Conservation (phyloP, 2,113 vertebrate species). For the Condylura cristata region DNA sequence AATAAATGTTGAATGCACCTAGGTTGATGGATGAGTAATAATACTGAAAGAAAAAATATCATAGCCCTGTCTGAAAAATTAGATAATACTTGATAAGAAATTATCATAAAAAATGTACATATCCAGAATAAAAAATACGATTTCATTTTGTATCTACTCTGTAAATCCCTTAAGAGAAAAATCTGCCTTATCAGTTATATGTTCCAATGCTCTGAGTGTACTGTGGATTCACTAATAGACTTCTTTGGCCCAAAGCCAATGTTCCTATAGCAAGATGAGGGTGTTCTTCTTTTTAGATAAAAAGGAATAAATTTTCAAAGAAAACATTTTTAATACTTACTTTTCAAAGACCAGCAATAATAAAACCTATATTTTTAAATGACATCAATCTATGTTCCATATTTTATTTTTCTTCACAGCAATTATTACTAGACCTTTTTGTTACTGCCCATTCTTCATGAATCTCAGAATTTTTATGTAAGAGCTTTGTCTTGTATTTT, state of each 20-base stretch:
- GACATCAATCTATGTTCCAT: neutral
- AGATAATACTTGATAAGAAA: neutral
- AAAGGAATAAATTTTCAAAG: conserved; percentile 37
- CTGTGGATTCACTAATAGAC: conserved; percentile 42
- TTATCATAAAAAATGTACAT: conserved; percentile 51
- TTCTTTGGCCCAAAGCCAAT: neutral
- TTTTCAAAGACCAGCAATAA: conserved; percentile 42
- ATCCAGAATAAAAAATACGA: neutral
- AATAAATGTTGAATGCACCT: neutral
- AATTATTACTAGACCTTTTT: neutral
- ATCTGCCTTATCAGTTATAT: neutral
- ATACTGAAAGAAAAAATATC: neutral
- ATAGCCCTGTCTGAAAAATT: neutral
- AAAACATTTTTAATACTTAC: conserved; percentile 15
- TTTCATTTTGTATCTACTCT: conserved; percentile 10
- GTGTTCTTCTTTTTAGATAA: neutral
- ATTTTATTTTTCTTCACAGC: neutral
- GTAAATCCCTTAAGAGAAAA: neutral
- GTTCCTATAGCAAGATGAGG: conserved; percentile 1
- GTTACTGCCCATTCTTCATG: neutral
- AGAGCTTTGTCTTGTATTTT: neutral
- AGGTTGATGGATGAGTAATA: conserved; percentile 23
- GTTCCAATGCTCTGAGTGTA: neutral
- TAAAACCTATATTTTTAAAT: conserved; percentile 15
- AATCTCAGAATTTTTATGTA: neutral